Conservation (phyloP, 2,888 invertebrate genomes). For the Ormia ochracea region DNA sequence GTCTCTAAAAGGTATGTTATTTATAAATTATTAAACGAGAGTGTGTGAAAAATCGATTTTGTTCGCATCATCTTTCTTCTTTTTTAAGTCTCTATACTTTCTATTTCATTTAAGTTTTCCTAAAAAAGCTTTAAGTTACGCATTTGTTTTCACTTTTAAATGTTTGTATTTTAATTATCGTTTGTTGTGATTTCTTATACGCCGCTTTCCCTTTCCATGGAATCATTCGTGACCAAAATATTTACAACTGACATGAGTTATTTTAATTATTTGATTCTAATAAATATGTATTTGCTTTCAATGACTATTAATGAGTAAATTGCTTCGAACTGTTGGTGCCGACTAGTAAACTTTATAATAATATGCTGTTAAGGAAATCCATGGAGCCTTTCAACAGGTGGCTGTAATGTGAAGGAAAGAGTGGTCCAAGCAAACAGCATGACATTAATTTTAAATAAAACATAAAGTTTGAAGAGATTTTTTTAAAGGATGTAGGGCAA, state of each 20-base stretch:
- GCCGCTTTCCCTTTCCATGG: constrained; percentile 32
- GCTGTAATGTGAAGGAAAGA: too few relatives aligned
- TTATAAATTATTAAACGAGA: constrained; percentile 27
- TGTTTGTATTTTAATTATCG: not conserved
- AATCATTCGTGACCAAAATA: not conserved
- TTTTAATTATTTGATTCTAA: not conserved
- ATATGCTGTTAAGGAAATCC: too few relatives aligned
- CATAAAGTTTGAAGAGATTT: too few relatives aligned
- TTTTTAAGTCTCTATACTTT: constrained; percentile 35
- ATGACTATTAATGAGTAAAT: too few relatives aligned
- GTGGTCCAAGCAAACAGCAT: too few relatives aligned
- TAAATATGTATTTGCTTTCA: too few relatives aligned
- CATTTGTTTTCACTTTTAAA: constrained; percentile 38
- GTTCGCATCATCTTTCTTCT: constrained; percentile 3
- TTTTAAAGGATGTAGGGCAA: too few relatives aligned
- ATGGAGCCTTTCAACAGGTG: too few relatives aligned
- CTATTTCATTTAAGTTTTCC: constrained; percentile 4
- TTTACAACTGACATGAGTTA: not conserved
- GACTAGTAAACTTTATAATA: too few relatives aligned
- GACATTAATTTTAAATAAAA: too few relatives aligned
- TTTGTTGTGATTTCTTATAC: constrained; percentile 53
- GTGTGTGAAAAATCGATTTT: constrained; percentile 64
- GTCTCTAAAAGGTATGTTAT: constrained; percentile 29
- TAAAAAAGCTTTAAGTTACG: constrained; percentile 15
- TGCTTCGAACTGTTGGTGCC: too few relatives aligned